These are phyloP conservation scores for Schizotus pectinicornis DNA, from an alignment of 2,888 invertebrate genomes.

Conservation along the genomic window DNA sequence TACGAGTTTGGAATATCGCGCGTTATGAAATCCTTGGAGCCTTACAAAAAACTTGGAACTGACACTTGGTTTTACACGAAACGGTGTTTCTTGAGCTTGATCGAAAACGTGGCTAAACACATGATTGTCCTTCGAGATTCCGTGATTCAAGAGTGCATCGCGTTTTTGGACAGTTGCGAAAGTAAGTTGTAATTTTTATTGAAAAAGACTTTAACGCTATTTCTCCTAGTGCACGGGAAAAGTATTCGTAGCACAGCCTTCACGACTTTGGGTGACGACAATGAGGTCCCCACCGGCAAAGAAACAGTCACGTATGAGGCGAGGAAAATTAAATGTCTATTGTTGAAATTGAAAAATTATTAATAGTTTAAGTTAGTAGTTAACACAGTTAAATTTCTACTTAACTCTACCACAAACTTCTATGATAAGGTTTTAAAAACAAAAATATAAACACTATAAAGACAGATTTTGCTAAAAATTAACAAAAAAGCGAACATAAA, in stretches of 20 bases:
- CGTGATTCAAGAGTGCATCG: constrained; percentile 85
- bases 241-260: constrained; percentile 84
- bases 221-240: constrained; percentile 76
- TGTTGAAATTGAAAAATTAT: constrained; percentile 69
- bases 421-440: background rate
- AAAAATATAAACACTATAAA: too few species aligned
- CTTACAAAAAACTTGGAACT: constrained; percentile 93
- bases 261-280: constrained; percentile 75
- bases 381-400: background rate
- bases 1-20: constrained; percentile 98
- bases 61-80: constrained; percentile 99
- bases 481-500: too few species aligned
- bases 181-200: constrained; percentile 54
- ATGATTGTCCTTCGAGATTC: constrained; percentile 87
- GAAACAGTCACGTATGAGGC: constrained; percentile 94
- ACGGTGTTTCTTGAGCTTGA: constrained; percentile 90
- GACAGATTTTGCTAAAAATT: too few species aligned
- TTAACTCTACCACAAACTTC: background rate
- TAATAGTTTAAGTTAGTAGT: constrained; percentile 29
- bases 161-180: constrained; percentile 91
- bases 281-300: constrained; percentile 70
- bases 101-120: constrained; percentile 90
- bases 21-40: constrained; percentile 95
- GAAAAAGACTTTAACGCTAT: background rate
- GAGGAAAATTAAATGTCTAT: constrained; percentile 79